Evolutionary conservation across 2,888 invertebrate genomes (phyloP).

Genomic region (Willowsia nigromaculata): DNA sequence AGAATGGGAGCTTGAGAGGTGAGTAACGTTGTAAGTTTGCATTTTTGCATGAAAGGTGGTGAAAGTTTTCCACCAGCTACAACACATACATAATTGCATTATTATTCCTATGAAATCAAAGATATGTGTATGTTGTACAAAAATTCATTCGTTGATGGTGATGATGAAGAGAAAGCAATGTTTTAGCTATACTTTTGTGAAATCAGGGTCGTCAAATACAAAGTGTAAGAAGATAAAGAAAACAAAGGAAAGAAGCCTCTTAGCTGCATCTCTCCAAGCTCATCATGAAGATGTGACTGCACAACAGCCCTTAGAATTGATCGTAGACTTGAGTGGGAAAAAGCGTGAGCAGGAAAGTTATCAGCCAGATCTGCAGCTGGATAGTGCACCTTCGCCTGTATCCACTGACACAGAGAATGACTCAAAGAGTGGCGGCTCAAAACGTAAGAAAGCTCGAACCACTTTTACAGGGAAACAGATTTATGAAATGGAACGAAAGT

Average conservation of each 20-base stretch:
- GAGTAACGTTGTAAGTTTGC: conserved; percentile 30
- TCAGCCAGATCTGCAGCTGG: neutral
- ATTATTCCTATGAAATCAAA: too few species aligned
- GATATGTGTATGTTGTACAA: too few species aligned
- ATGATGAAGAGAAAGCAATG: too few species aligned
- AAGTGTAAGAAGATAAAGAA: conserved; percentile 48
- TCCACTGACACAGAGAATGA: conserved; percentile 61
- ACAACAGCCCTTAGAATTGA: conserved; percentile 55
- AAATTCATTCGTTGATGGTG: too few species aligned
- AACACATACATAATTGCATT: too few species aligned
- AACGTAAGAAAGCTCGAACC: conserved; percentile 93
- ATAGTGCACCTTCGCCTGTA: conserved; percentile 25
- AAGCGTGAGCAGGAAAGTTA: neutral
- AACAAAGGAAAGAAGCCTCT: conserved; percentile 1
- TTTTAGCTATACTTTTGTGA: neutral
- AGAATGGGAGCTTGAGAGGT: conserved; percentile 75
- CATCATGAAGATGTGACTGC: neutral
- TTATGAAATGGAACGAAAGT: conserved; percentile 97
- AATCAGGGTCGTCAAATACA: conserved; percentile 40
- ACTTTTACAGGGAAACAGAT: conserved; percentile 98
- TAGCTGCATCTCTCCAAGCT: neutral
- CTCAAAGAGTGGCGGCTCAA: conserved; percentile 81
- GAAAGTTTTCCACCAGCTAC: too few species aligned
- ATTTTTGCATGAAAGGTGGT: too few species aligned
- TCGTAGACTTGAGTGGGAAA: conserved; percentile 65